phyloP scores from a whole-genome alignment of 2,888 invertebrate genomes.

The Tenthredo livida region DNA sequence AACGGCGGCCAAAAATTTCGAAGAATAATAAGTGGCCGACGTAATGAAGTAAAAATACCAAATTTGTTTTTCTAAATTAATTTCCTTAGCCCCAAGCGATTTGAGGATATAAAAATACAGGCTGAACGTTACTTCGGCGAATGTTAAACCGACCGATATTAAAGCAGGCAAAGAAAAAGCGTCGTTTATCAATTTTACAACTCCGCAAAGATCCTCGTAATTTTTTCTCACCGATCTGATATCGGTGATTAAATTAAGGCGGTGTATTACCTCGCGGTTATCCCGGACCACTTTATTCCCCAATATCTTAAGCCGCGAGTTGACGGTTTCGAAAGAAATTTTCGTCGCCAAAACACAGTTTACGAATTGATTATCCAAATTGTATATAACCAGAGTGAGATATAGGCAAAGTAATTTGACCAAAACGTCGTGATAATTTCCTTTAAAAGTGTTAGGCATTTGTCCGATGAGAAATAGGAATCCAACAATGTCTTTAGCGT shows the following conservation, averaged over 20 bases:
- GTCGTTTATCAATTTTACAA: slow-evolving; percentile 63
- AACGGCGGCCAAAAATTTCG: slow-evolving; percentile 64
- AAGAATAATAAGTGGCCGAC: slow-evolving; percentile 65
- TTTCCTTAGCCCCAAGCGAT: slow-evolving; percentile 55
- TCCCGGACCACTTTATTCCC: slow-evolving; percentile 56
- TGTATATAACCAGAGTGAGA: slow-evolving; percentile 58
- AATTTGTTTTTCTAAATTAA: slow-evolving; percentile 65
- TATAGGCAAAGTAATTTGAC: slow-evolving; percentile 58
- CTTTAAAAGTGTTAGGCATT: slow-evolving; percentile 53
- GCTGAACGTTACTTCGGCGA: slow-evolving; percentile 68
- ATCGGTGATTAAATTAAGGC: slow-evolving; percentile 63
- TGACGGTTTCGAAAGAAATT: slow-evolving; percentile 64
- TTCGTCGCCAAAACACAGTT: slow-evolving; percentile 65
- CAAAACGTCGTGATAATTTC: background rate
- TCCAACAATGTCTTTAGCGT: slow-evolving; percentile 63
- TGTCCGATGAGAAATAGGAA: slow-evolving; percentile 61
- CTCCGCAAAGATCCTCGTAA: slow-evolving; percentile 66
- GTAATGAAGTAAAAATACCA: slow-evolving; percentile 67
- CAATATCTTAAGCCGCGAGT: slow-evolving; percentile 62
- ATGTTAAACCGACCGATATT: slow-evolving; percentile 63
- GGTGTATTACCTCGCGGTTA: background rate
- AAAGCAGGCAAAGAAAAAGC: slow-evolving; percentile 66
- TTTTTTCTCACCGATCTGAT: slow-evolving; percentile 64
- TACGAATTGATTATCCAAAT: slow-evolving; percentile 65
- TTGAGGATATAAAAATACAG: slow-evolving; percentile 68